Conservation (phyloP, 2,113 vertebrate genomes). For the Heterochromis multidens region DNA sequence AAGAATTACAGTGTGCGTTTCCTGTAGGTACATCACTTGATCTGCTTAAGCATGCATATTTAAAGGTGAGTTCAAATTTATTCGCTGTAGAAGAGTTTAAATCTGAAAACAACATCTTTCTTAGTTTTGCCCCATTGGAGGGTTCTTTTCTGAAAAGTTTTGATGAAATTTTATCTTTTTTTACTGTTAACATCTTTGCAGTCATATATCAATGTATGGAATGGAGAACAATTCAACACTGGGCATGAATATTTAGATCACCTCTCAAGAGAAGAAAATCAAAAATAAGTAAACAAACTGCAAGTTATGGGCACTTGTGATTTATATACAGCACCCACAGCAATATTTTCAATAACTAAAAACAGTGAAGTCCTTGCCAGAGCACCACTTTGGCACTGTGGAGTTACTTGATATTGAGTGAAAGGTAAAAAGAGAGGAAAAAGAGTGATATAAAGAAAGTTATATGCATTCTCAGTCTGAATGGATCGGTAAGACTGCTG, state of each 20-base stretch:
- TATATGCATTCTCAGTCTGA: background rate
- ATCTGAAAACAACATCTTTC: background rate
- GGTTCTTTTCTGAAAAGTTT: background rate
- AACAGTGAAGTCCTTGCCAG: background rate
- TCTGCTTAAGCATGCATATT: slow-evolving; percentile 14
- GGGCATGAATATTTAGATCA: background rate
- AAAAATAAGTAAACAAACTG: background rate
- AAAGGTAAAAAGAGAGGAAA: background rate
- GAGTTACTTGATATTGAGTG: background rate
- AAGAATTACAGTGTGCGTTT: slow-evolving; percentile 19
- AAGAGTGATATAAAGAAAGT: background rate
- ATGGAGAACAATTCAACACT: background rate
- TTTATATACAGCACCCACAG: background rate
- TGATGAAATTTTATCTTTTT: background rate
- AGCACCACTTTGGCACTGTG: background rate
- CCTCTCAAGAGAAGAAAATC: background rate
- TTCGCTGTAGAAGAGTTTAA: background rate
- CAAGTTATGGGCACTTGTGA: background rate
- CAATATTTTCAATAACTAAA: background rate
- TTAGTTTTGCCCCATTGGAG: background rate
- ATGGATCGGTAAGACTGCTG: background rate
- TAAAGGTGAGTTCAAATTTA: slow-evolving; percentile 19
- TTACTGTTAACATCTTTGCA: background rate
- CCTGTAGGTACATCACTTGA: slow-evolving; percentile 9
- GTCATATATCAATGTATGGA: background rate